Evolutionary conservation across 2,113 vertebrate genomes (phyloP).

Genomic region (Psophia crepitans): DNA sequence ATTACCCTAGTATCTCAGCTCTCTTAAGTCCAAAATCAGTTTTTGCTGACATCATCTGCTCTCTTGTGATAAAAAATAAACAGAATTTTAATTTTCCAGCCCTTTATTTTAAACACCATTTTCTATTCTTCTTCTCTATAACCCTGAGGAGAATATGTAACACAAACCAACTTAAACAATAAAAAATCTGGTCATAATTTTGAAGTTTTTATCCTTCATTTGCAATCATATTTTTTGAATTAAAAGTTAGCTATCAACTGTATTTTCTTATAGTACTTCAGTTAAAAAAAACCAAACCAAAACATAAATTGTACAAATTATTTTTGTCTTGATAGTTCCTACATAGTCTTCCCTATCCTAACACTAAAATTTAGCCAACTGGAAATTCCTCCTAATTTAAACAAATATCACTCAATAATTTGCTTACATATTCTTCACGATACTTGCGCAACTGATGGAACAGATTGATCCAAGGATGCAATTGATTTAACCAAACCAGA

Average conservation of each 20-base stretch:
- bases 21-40: not conserved
- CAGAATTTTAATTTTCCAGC: not conserved
- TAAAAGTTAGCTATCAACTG: not conserved
- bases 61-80: not conserved
- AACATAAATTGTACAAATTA: not conserved
- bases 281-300: not conserved
- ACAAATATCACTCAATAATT: not conserved
- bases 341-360: not conserved
- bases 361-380: not conserved
- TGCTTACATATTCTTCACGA: not conserved
- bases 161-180: not conserved
- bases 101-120: not conserved
- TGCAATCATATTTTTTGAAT: not conserved
- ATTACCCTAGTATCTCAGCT: not conserved
- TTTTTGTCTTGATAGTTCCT: not conserved
- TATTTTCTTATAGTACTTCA: not conserved
- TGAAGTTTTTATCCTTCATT: not conserved
- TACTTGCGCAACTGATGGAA: not conserved
- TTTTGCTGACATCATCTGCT: not conserved
- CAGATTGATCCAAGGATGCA: not conserved
- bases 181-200: not conserved
- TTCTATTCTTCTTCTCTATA: not conserved
- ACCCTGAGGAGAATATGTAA: not conserved
- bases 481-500: not conserved
- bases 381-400: not conserved